These are phyloP conservation scores for Eurystomus glaucurus DNA, from an alignment of 2,797 vertebrate genomes.

Conservation along the genomic window DNA sequence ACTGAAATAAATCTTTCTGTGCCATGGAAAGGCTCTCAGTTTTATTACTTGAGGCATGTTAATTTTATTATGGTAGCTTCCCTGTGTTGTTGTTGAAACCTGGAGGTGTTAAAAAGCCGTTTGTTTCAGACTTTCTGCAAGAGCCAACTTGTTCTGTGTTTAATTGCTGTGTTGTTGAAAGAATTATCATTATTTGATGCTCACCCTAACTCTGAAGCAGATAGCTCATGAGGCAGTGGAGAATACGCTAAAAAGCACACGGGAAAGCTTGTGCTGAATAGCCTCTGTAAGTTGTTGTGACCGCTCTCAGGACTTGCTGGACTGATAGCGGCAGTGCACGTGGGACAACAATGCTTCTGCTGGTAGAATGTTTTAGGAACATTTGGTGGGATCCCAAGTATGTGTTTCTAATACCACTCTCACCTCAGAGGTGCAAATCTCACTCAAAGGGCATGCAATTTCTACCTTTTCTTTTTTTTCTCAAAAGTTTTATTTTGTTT, in stretches of 20 bases:
- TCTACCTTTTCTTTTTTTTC: background rate
- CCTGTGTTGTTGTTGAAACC: background rate
- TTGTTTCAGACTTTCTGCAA: background rate
- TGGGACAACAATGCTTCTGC: background rate
- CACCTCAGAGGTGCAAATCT: background rate
- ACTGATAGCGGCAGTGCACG: background rate
- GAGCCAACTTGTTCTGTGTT: background rate
- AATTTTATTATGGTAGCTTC: background rate
- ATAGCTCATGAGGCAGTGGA: background rate
- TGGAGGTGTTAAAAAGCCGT: background rate
- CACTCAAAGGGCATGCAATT: background rate
- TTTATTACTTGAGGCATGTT: background rate
- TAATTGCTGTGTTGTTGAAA: background rate
- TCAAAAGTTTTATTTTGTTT: conserved; percentile 24
- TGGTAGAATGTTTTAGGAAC: background rate
- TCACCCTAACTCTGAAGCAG: background rate
- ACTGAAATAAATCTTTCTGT: background rate
- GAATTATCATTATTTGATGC: background rate
- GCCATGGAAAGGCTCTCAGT: background rate
- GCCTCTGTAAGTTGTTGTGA: background rate
- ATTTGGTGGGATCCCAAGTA: background rate
- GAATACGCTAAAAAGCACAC: background rate
- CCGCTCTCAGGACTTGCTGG: background rate
- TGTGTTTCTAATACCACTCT: background rate
- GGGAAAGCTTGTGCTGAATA: background rate